Base-by-base conservation (phyloP, 1,140 invertebrate genomes). In the Psix sp. region DNA sequence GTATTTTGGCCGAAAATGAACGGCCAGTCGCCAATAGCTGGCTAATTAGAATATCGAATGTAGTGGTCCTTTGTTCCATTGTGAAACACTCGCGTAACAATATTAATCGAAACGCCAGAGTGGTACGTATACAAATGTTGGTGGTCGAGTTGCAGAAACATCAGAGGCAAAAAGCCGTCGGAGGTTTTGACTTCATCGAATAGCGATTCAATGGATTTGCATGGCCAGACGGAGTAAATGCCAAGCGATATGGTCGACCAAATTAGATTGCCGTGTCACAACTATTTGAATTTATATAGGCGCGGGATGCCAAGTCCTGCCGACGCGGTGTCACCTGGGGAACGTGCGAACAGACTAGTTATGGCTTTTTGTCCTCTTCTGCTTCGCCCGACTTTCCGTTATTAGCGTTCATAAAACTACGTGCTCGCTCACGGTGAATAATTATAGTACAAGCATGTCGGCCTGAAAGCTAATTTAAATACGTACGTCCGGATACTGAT, bases 281-380 rank as follows among this genome's bases (percentile, higher is more conserved):
- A 38, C 48, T 52, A 33, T 63, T 63, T 63, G 59, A 63, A 63
- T 52, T 51, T 63, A 52, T 63, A 63, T 63, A 29, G 46, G 36
- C n/a, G 18, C 6, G 26, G 26, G 38, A 33, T 16, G 38, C 4
- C 14, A 10, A 7, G 17, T 51, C 20, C 11, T 7, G 17, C 7
- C 48, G n/a, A 24, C 9, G 2, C 0, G 6, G 35, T 21, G 48
- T 24, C 33, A 38, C 2, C 17, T 16, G 33, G 20, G 31, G 9
- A 45, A 17, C 18, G 39, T 17, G 29, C 10, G 40, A 57, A 13
- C n/a, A 36, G 20, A 16, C 33, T 24, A 16, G 31, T 17, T 20
- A 14, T 20, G 35, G 7, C 45, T 35, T 49, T 49, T 21, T 38
- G 9, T 21, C 18, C 9, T 36, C 13, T 24, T 15, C 18, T 11